Evolutionary conservation across 1,140 invertebrate genomes (phyloP).

Genomic region (Platorchestia sp.): DNA sequence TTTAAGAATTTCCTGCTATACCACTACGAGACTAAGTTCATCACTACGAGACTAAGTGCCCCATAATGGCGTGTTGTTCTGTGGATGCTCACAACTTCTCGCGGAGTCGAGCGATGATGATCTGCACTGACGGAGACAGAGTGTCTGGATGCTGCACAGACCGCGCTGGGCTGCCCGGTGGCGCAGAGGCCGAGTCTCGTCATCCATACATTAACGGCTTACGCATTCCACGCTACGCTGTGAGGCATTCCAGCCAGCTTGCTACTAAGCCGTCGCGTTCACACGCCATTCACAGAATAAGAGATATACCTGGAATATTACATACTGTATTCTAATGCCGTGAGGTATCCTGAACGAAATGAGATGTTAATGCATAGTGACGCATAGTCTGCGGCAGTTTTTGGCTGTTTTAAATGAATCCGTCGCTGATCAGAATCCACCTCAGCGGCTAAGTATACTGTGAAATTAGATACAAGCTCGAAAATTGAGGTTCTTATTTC

Average conservation of each 20-base stretch:
- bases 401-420: neutral
- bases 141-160: neutral
- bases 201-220: conserved; percentile 7
- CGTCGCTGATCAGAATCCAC: neutral
- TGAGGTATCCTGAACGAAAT: no score
- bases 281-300: neutral
- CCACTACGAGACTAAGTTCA: no score
- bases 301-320: neutral
- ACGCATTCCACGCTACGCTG: neutral
- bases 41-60: no score
- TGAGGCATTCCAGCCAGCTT: neutral
- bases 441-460: neutral
- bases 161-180: neutral
- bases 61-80: no score
- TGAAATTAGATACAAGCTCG: neutral
- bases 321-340: neutral
- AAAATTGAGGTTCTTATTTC: neutral
- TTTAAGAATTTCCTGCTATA: no score
- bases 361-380: no score
- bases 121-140: neutral
- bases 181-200: neutral
- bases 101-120: neutral
- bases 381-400: no score
- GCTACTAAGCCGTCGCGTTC: neutral
- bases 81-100: no score